Evolutionary conservation across 2,888 invertebrate species (phyloP).

Genomic region (Papilio demoleus): DNA sequence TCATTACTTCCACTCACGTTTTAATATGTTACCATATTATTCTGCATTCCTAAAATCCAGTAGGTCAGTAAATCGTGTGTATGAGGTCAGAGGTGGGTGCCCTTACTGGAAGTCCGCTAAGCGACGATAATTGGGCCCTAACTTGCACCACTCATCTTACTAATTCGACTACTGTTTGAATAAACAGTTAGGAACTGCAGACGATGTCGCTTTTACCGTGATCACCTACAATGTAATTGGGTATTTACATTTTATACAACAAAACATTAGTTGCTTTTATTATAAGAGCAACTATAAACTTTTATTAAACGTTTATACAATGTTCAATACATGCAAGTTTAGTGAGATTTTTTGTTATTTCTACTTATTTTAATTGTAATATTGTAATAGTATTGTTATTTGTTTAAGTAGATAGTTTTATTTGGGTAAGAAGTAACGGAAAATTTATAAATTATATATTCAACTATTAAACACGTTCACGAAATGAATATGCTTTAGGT

Average conservation of each 20-base stretch:
- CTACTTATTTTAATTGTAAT: no score
- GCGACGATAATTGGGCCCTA: slow-evolving; percentile 70
- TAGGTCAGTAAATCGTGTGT: slow-evolving; percentile 65
- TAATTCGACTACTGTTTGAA: slow-evolving; percentile 65
- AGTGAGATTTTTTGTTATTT: no score
- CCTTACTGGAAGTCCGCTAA: slow-evolving; percentile 62
- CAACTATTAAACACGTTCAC: no score
- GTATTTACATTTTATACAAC: not conserved
- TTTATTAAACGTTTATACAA: no score
- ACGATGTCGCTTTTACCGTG: slow-evolving; percentile 37
- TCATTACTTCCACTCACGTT: no score
- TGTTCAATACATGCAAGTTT: no score
- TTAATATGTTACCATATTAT: not conserved
- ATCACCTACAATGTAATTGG: slow-evolving; percentile 11
- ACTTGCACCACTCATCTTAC: slow-evolving; percentile 64
- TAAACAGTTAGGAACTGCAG: slow-evolving; percentile 59
- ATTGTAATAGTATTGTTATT: no score
- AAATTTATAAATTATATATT: no score
- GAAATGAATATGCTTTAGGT: no score
- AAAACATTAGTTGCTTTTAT: not conserved
- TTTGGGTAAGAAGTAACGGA: no score
- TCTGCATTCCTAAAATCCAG: slow-evolving; percentile 38
- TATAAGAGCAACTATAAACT: no score
- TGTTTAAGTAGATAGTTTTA: no score
- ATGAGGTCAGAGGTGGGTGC: slow-evolving; percentile 67